Percentiles rank a stretch among this genome's conserved stretches.
Evolutionary conservation across 1,140 invertebrate genomes (phyloP).

Genomic region (Penaeus japonicus): DNA sequence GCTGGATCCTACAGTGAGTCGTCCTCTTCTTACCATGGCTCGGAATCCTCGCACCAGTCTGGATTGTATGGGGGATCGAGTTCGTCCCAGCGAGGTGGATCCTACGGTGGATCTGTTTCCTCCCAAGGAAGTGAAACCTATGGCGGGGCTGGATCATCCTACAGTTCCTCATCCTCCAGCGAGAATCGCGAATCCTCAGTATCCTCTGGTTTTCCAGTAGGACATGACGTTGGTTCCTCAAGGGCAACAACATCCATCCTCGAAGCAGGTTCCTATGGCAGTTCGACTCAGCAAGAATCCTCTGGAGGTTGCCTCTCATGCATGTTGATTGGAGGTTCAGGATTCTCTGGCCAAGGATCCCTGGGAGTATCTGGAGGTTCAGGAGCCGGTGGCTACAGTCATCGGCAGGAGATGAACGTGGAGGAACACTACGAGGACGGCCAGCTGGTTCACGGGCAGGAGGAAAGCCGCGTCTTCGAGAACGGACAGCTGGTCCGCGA

Average conservation of each 20-base stretch:
- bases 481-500: conserved; percentile 37
- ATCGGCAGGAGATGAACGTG: conserved; percentile 3
- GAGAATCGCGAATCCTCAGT: too few relatives aligned
- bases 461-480: conserved; percentile 1
- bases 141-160: background rate
- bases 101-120: background rate
- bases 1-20: conserved; percentile 11
- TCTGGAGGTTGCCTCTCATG: conserved; percentile 30
- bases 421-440: conserved; percentile 42
- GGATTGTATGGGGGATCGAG: background rate
- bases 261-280: background rate
- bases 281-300: background rate
- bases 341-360: background rate
- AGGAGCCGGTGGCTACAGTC: background rate
- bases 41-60: too few relatives aligned
- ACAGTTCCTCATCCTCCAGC: background rate
- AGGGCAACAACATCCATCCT: too few relatives aligned
- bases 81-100: background rate
- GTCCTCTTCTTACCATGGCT: background rate
- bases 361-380: background rate
- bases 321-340: conserved; percentile 8
- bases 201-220: too few relatives aligned
- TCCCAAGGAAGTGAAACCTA: background rate
- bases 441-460: conserved; percentile 15
- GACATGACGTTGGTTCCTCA: too few relatives aligned